Evolutionary conservation across 2,113 vertebrate genomes (phyloP).

Genomic region (Mus musculus): DNA sequence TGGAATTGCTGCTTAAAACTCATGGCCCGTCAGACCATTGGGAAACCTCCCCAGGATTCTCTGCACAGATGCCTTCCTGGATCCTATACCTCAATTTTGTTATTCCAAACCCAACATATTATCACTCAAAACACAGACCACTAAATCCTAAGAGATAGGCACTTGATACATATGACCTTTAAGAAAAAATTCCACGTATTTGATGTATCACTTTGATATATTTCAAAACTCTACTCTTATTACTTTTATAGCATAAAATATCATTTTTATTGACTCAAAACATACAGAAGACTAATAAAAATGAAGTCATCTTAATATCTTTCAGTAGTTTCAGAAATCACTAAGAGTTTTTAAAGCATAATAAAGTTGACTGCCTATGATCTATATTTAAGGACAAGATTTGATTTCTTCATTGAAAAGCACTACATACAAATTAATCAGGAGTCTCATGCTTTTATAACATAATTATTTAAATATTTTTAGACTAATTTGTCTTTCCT

Average conservation of each 20-base stretch:
- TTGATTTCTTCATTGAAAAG: slow-evolving; percentile 44
- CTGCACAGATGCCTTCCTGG: background rate
- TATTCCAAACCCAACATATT: background rate
- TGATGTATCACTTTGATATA: background rate
- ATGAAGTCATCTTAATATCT: background rate
- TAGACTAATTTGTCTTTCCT: slow-evolving; percentile 21
- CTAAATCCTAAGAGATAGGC: background rate
- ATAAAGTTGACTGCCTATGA: background rate
- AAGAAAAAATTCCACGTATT: background rate
- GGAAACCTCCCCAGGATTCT: background rate
- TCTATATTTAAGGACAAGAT: slow-evolving; percentile 1
- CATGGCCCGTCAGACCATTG: background rate
- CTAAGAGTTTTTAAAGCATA: background rate
- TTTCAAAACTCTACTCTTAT: background rate
- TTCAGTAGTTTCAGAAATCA: background rate
- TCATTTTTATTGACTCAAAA: slow-evolving; percentile 1
- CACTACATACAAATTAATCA: background rate
- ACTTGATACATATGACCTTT: background rate
- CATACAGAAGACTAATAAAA: background rate
- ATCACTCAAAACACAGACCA: background rate
- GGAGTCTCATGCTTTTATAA: background rate
- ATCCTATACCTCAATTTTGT: background rate
- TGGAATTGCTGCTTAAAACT: background rate
- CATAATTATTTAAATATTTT: background rate
- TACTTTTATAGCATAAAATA: background rate